phyloP scores from a whole-genome alignment of 2,888 invertebrate species.

The Apamea monoglypha region DNA sequence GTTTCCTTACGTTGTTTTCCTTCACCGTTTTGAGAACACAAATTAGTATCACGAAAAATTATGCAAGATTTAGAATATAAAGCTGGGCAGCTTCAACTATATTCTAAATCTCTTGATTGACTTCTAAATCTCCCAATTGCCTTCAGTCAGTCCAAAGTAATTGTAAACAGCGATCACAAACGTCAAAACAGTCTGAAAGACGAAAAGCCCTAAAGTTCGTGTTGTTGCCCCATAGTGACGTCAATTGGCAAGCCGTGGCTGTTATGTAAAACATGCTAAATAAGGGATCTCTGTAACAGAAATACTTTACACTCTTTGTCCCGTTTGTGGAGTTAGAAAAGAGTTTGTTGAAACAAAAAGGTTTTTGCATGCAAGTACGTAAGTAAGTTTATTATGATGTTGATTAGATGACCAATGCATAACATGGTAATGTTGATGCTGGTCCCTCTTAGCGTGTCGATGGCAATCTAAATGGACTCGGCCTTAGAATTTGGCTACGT shows the following conservation, averaged over 20 bases:
- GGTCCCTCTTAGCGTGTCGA: neutral
- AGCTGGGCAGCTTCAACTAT: neutral
- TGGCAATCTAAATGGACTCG: neutral
- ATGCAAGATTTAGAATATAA: neutral
- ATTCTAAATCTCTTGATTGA: neutral
- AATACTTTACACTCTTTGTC: conserved; percentile 55
- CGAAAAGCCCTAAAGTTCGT: conserved; percentile 58
- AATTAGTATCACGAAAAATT: neutral
- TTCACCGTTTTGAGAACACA: neutral
- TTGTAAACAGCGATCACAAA: conserved; percentile 55
- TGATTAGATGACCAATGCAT: neutral
- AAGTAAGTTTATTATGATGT: neutral
- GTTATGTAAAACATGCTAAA: conserved; percentile 68
- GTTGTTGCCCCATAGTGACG: conserved; percentile 66
- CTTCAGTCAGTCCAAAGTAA: conserved; percentile 38
- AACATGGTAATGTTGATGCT: neutral
- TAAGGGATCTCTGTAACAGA: conserved; percentile 60
- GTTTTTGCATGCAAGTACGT: neutral
- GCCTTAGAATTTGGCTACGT: neutral
- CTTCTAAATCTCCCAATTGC: conserved; percentile 17
- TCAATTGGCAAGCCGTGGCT: conserved; percentile 67
- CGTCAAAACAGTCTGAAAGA: conserved; percentile 62
- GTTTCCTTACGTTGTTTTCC: neutral
- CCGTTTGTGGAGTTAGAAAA: conserved; percentile 17
- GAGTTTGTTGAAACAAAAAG: neutral